Evolutionary conservation across 1,140 invertebrate genomes (phyloP), one percentile per base, ranked within the genome.

Genomic region (Penaeus indicus): DNA sequence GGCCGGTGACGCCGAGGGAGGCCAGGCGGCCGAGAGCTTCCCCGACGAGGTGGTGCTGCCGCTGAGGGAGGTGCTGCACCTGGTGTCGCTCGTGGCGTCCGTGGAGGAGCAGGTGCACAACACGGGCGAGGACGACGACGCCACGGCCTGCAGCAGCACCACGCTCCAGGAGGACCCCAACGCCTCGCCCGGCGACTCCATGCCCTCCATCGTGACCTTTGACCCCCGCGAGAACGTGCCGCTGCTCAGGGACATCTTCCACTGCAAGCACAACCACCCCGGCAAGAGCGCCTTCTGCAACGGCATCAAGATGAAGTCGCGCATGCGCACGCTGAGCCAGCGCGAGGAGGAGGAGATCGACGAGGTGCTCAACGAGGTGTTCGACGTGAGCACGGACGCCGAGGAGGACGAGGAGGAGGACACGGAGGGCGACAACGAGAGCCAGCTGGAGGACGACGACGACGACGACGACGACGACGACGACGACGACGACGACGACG

Each of bases 41-140:
- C 64, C 60, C 19, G 79, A 79, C n/a, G 85, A 86, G 54, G 85
- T 86, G 11, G 79, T 79, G 10, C 54, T 86, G n/a, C 85, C 85
- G 1, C 75, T 86, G 3, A 60, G 79, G 18, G 85, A 86, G 32
- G 85, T 86, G 3, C 42, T 86, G 42, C 72, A 79, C 11, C 54
- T 86, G 10, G 85, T 86, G 75, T 63, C 75, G 3, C 62, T 86
- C 8, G 85, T 86, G 8, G 85, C 85, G 7, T 75, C 72, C 18
- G 72, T 75, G n/a, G 72, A 75, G 72, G 72, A 75, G 27, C 72
- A 75, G 25, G 72, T 75, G 21, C 42, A 27, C 27, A 38, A 27
- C 19, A 38, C 27, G 21, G 27, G 72, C 7, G 42, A 16, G 27
- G 72, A 75, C 18, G 54, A 54, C 54, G 54, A 54, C 54, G 54